Conservation (phyloP, 1,140 invertebrate species). For the Wiebesia pumilae region DNA sequence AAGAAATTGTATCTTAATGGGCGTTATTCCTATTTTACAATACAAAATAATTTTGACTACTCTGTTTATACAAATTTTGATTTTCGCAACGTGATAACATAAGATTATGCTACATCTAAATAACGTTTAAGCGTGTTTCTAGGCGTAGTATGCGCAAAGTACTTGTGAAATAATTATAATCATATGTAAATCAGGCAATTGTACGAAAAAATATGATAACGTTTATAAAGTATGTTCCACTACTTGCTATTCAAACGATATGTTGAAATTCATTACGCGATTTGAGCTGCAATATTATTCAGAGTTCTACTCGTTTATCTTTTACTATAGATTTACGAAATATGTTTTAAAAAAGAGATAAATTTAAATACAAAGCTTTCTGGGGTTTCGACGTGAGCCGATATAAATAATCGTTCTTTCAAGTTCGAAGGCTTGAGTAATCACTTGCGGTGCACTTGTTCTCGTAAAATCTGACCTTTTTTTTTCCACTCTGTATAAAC, state of each 20-base stretch:
- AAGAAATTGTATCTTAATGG: not conserved
- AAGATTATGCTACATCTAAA: not conserved
- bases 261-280: not conserved
- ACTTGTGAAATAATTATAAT: not conserved
- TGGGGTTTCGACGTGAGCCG: too few species aligned
- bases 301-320: not conserved
- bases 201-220: not conserved
- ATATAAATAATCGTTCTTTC: too few species aligned
- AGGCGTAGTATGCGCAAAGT: not conserved
- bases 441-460: too few species aligned
- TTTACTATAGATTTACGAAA: not conserved
- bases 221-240: not conserved
- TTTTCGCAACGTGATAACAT: not conserved
- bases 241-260: not conserved
- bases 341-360: not conserved
- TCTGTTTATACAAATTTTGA: not conserved
- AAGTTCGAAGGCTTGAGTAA: too few species aligned
- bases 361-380: not conserved
- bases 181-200: not conserved
- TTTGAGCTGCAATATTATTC: not conserved
- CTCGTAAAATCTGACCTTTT: too few species aligned
- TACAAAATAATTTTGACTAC: not conserved
- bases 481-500: too few species aligned
- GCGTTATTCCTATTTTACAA: not conserved
- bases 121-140: not conserved